These are phyloP conservation scores for Idris sp. DNA, from an alignment of 1,140 invertebrate genomes.

Conservation along the genomic window DNA sequence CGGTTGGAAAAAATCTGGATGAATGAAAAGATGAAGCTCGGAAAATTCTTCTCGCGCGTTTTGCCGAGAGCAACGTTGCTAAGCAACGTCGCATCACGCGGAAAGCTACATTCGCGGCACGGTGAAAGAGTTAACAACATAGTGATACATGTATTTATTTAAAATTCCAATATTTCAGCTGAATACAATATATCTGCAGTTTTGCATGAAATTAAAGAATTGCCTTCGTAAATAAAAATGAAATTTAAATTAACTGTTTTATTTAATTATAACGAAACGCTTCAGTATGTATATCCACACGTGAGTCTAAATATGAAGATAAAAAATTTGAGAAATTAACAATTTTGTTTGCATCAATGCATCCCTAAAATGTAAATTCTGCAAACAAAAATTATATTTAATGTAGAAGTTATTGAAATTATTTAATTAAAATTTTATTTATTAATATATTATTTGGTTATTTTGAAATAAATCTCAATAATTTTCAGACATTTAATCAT, in stretches of 20 bases:
- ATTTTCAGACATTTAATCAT: no score
- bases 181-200: constrained; percentile 4
- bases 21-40: constrained; percentile 54
- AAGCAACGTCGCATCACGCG: constrained; percentile 51
- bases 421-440: no score
- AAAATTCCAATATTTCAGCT: constrained; percentile 39
- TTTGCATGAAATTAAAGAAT: constrained; percentile 3
- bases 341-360: no score
- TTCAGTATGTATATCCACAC: neutral
- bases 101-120: constrained; percentile 42
- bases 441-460: no score
- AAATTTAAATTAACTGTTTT: constrained; percentile 18
- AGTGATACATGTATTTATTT: constrained; percentile 40
- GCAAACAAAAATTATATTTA: no score
- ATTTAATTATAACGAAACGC: constrained; percentile 11
- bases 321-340: no score
- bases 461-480: no score
- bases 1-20: constrained; percentile 38
- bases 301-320: neutral
- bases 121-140: constrained; percentile 49
- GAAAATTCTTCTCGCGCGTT: constrained; percentile 49
- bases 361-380: no score
- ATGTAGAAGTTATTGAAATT: no score
- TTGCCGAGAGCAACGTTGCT: constrained; percentile 59
- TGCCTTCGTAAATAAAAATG: constrained; percentile 13